Base-by-base conservation (phyloP, 53 echinoderm and acorn worm genomes). In the Echinarachnius parma region DNA sequence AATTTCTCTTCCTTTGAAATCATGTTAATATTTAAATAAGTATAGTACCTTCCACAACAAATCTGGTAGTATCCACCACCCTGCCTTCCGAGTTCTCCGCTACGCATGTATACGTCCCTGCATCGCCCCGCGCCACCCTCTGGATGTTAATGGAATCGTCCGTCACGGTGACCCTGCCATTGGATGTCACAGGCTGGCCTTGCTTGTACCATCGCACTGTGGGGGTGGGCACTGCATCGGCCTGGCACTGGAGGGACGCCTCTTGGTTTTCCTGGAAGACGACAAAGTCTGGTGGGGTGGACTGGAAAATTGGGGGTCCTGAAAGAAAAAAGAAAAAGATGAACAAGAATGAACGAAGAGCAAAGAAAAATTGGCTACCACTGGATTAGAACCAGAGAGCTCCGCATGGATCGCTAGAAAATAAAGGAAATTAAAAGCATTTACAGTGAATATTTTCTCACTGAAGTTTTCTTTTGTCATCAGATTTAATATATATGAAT, bases 261-360 rank as follows among this genome's bases (percentile, higher is more conserved):
- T 54, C 67, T 50, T 62, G 21, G 19, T 85, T 79, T 59, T 87
- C 78, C 23, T 81, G 76, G 28, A 85, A 79, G 62, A 85, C 70
- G 4, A 87, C 85, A 23, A 71, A 67, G 7, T 84, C 63, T 0
- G 85, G 81, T 16, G 91, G 85, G 11, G 87, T 85, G 15, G 65
- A 68, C 10, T 82, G 37, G 35, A 96, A 96, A 61, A 80, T 60
- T 54, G 96, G 96, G 7, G 96, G 91, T 59, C 80, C 96, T 96
- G 82, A 37, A 26, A 48, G n/a, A n/a, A 39, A 9, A 67, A 28
- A 76, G n/a, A 61, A 61, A 31, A 31, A 21, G 60, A 31, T n/a
- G n/a, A n/a, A n/a, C n/a, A n/a, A 39, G 42, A 39, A 9, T 39
- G 42, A 13, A 9, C 7, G 42, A 39, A 39, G n/a, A n/a, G n/a